phyloP scores from a whole-genome alignment of 2,797 vertebrate genomes.

The Limosa lapponica region DNA sequence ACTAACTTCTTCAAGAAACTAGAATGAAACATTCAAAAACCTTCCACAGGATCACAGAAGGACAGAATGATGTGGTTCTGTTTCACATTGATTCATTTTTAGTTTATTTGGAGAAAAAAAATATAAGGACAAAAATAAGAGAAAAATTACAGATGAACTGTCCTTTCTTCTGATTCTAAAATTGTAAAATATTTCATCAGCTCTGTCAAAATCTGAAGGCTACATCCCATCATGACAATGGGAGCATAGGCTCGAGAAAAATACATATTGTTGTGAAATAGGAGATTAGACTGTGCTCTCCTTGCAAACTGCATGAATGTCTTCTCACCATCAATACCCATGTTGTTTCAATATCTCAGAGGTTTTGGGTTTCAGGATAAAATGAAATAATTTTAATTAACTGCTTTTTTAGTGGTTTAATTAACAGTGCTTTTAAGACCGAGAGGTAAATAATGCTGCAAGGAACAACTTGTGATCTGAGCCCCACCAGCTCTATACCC shows the following conservation, averaged over 20 bases:
- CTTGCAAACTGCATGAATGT: neutral
- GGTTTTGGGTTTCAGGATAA: neutral
- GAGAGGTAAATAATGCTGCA: neutral
- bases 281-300: neutral
- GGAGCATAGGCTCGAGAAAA: neutral
- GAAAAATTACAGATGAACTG: neutral
- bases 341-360: neutral
- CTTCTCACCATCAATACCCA: neutral
- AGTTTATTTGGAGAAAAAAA: neutral
- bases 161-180: neutral
- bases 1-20: neutral
- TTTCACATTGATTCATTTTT: neutral
- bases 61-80: too few relatives aligned
- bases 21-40: neutral
- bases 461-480: neutral
- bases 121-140: neutral
- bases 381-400: neutral
- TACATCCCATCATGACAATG: neutral
- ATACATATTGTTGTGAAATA: neutral
- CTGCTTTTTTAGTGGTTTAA: neutral
- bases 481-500: neutral
- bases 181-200: neutral
- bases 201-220: neutral
- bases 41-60: neutral
- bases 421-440: neutral